These are phyloP conservation scores for Thera britannica DNA, from an alignment of 2,888 invertebrate species.

Conservation along the genomic window DNA sequence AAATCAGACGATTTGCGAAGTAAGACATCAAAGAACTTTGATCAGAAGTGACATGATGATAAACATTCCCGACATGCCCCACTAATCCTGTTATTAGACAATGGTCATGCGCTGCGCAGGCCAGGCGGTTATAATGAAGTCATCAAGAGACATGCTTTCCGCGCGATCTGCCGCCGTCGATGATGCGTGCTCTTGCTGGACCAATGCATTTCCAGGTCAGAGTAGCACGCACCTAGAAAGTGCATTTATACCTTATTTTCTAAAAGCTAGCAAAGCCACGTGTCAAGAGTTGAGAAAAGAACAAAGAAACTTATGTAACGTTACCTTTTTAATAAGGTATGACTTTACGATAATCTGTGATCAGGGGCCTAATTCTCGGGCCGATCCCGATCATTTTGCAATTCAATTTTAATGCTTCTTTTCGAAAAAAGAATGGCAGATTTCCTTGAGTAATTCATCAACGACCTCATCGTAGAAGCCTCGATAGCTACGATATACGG, in stretches of 20 bases:
- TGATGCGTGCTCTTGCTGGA: conserved; percentile 59
- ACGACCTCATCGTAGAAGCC: no score
- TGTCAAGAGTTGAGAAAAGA: no score
- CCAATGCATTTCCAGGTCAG: conserved; percentile 61
- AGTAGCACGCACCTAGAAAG: conserved; percentile 29
- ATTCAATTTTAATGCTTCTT: no score
- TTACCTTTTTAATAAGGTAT: no score
- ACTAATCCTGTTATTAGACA: conserved; percentile 43
- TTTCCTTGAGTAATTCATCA: no score
- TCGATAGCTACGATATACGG: no score
- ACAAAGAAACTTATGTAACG: no score
- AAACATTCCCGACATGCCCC: conserved; percentile 38
- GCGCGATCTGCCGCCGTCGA: conserved; percentile 57
- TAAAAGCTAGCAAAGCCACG: conserved; percentile 9
- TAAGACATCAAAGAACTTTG: conserved; percentile 17
- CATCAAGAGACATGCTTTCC: conserved; percentile 62
- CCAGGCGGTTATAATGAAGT: conserved; percentile 52
- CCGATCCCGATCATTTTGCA: no score
- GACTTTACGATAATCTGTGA: no score
- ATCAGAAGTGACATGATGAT: conserved; percentile 17
- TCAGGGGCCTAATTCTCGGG: no score
- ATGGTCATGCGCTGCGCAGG: conserved; percentile 39
- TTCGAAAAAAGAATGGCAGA: no score
- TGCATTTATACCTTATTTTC: conserved; percentile 23
- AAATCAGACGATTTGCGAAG: conserved; percentile 1